Conservation (phyloP, 2,888 invertebrate species). For the Diachrysia chrysitis region DNA sequence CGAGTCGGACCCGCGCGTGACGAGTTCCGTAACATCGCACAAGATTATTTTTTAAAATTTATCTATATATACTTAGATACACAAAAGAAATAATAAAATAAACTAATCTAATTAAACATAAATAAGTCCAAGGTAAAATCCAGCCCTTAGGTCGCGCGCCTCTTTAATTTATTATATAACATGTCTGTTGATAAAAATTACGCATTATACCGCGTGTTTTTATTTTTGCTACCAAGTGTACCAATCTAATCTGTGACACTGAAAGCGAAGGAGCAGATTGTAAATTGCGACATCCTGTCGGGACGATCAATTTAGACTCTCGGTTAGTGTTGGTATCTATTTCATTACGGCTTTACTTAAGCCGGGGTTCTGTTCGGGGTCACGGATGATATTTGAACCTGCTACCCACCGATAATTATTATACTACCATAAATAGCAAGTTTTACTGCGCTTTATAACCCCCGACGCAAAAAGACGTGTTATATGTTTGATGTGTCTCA, state of each 20-base stretch:
- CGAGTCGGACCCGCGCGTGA: no score
- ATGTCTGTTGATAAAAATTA: neutral
- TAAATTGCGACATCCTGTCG: conserved; percentile 71
- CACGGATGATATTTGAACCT: neutral
- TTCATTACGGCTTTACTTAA: conserved; percentile 39
- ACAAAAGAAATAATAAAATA: no score
- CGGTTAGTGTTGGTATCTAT: conserved; percentile 42
- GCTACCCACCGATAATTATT: neutral
- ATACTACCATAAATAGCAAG: neutral
- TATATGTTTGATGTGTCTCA: no score
- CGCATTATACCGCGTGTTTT: neutral
- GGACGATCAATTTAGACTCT: conserved; percentile 61
- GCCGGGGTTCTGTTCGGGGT: conserved; percentile 27
- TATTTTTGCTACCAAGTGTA: neutral
- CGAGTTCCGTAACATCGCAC: no score
- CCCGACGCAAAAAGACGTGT: no score
- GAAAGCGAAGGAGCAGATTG: conserved; percentile 57
- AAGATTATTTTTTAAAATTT: no score
- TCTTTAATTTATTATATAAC: no score
- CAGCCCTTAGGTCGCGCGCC: no score
- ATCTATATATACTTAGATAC: no score
- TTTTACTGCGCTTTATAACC: no score
- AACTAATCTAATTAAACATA: no score
- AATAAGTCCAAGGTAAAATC: no score
- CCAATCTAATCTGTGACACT: conserved; percentile 66